These are phyloP conservation scores for Platynereis dumerilii DNA, from an alignment of 2,888 invertebrate genomes.

Conservation along the genomic window DNA sequence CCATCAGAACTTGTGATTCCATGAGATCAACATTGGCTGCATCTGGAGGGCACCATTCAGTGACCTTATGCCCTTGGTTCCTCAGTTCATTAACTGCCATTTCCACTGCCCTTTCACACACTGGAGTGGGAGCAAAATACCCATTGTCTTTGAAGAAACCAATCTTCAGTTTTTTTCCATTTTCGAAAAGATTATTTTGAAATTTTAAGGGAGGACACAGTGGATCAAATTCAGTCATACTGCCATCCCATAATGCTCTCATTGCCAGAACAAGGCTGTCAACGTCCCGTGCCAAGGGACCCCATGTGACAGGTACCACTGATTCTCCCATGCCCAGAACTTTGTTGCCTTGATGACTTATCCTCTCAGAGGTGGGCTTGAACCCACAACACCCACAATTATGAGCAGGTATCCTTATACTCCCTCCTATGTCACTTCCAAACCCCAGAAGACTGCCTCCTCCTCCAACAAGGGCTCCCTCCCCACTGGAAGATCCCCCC, in stretches of 20 bases:
- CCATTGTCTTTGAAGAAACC: neutral
- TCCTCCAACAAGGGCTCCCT: slow-evolving; percentile 13
- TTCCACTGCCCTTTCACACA: neutral
- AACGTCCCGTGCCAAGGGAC: slow-evolving; percentile 7
- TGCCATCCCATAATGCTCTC: slow-evolving; percentile 7
- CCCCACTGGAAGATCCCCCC: slow-evolving; percentile 19
- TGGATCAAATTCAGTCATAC: neutral
- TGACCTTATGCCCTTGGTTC: no score
- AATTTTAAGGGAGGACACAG: neutral
- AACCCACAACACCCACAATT: slow-evolving; percentile 17
- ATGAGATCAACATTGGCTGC: neutral
- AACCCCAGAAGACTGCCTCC: slow-evolving; percentile 14
- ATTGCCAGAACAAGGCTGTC: neutral
- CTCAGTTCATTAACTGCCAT: no score
- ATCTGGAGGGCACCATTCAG: neutral
- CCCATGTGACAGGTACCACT: neutral
- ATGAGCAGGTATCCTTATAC: slow-evolving; percentile 19
- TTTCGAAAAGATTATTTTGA: neutral
- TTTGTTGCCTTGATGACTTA: neutral
- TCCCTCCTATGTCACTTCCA: slow-evolving; percentile 19
- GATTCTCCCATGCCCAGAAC: no score
- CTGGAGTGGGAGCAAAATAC: slow-evolving; percentile 1
- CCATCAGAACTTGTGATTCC: slow-evolving; percentile 1
- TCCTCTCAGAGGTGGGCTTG: slow-evolving; percentile 11
- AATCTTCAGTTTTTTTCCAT: neutral